phyloP scores from a whole-genome alignment of 2,888 invertebrate genomes.

The Lumbricus terrestris region DNA sequence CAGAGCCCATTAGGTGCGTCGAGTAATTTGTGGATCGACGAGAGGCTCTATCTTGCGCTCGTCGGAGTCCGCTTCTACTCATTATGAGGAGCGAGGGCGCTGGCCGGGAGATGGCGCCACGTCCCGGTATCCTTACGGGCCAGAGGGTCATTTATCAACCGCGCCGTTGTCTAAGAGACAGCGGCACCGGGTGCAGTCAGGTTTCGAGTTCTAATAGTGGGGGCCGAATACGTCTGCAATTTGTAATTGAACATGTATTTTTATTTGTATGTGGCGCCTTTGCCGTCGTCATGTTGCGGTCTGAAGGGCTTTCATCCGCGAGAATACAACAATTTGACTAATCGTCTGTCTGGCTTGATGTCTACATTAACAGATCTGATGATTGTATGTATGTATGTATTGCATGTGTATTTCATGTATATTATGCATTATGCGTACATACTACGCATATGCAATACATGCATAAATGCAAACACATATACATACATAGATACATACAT shows the following conservation, averaged over 20 bases:
- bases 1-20: neutral
- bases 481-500: neutral
- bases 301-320: too few relatives aligned
- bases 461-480: too few relatives aligned
- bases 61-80: neutral
- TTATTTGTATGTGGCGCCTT: neutral
- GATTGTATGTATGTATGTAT: too few relatives aligned
- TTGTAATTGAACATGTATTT: neutral
- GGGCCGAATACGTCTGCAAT: neutral
- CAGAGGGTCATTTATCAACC: neutral
- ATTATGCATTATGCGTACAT: too few relatives aligned
- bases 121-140: neutral
- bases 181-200: neutral
- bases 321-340: neutral
- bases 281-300: too few relatives aligned
- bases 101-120: neutral
- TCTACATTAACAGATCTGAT: too few relatives aligned
- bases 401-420: too few relatives aligned
- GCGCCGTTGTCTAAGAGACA: neutral
- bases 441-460: too few relatives aligned
- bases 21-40: neutral
- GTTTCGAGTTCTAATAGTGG: neutral
- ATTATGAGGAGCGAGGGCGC: neutral
- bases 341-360: neutral
- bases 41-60: neutral